Evolutionary conservation across 2,797 vertebrate genomes (phyloP), one percentile per base, ranked within the genome.

Genomic region (Vipera latastei): DNA sequence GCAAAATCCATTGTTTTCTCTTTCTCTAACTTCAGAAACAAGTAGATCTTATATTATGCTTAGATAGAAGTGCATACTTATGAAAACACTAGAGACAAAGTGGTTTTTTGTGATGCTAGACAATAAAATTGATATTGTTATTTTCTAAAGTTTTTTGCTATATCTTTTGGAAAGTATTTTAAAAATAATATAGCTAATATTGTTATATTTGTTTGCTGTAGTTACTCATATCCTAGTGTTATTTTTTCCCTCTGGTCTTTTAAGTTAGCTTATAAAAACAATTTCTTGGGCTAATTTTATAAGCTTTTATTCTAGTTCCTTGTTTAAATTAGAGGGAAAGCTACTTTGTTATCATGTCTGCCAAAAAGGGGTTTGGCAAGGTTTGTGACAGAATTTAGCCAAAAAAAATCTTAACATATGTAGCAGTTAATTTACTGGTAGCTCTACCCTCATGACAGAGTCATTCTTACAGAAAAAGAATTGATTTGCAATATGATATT

Each of bases 381-480:
- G 93, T 95, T 93, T 95, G 83, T 96, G 95, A 93, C 95, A 95
- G 94, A 95, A 94, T 97, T 96, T 95, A 95, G 92, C 95, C 96
- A 95, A 96, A 94, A 94, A 93, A 93, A 95, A 92, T 93, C 94
- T 95, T 95, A 95, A 94, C 97, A 97, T 97, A 95, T 97, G 97
- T 96, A 96, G 89, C 87, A 93, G 94, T 97, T 97, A 97, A 96
- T 96, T 96, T 97, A 96, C 95, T 96, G 95, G 95, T 93, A 56
- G 56, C 94, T 95, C 60, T 95, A 94, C 93, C 92, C 96, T 95
- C 96, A 88, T 93, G 95, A 96, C 96, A 96, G 63, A 95, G 95
- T 95, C 96, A 95, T 95, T 97, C 96, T 95, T 96, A 96, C 95
- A 95, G 94, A 94, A 94, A 96, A 96, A 92, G 90, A 95, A 91